A percentile compares a stretch with the other conserved stretches of the same genome.
phyloP scores from a whole-genome alignment of 1,140 invertebrate species.

The Anadara kagoshimensis region DNA sequence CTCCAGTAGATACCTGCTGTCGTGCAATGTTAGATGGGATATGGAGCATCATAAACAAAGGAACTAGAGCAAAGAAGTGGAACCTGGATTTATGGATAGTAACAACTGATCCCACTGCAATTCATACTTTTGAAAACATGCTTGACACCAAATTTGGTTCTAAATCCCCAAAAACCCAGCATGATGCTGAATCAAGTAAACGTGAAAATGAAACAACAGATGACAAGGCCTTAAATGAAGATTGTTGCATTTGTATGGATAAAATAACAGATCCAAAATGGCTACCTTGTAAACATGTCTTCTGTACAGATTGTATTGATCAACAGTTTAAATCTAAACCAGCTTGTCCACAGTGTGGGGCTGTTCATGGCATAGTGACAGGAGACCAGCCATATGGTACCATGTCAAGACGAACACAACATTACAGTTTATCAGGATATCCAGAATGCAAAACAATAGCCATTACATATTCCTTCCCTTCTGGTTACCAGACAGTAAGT shows the following conservation, averaged over 20 bases:
- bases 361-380: conserved; percentile 37
- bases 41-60: neutral
- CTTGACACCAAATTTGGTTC: neutral
- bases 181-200: neutral
- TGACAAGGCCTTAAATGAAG: neutral
- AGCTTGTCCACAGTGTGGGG: conserved; percentile 42
- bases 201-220: no score
- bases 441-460: neutral
- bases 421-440: neutral
- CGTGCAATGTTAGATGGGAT: no score
- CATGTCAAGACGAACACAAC: conserved; percentile 5
- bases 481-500: conserved; percentile 7
- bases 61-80: neutral
- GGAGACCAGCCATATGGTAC: conserved; percentile 45
- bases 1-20: no score
- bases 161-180: neutral
- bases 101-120: neutral
- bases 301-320: conserved; percentile 36
- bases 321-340: conserved; percentile 36
- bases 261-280: conserved; percentile 6
- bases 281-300: conserved; percentile 23
- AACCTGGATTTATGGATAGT: neutral
- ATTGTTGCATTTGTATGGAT: conserved; percentile 27
- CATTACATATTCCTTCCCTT: conserved; percentile 1
- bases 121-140: neutral